phyloP scores from a whole-genome alignment of 2,888 invertebrate species.

The Tipula helvola region DNA sequence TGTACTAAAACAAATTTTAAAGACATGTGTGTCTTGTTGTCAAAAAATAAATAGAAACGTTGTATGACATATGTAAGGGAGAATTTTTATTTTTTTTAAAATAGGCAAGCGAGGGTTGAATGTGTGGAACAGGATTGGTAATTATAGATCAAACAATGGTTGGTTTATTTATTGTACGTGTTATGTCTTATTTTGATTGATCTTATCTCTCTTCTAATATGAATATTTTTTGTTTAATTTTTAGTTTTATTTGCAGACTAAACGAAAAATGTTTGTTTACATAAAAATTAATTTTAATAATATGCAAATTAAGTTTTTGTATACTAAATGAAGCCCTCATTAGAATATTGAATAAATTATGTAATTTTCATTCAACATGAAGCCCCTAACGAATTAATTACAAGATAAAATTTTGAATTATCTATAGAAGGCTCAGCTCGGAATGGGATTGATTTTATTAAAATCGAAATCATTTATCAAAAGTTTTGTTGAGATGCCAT shows the following conservation, averaged over 20 bases:
- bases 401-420: too few relatives aligned
- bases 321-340: too few relatives aligned
- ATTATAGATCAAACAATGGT: neutral
- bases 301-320: too few relatives aligned
- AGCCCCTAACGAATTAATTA: too few relatives aligned
- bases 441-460: too few relatives aligned
- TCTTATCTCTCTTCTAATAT: neutral
- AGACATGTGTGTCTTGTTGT: neutral
- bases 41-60: neutral
- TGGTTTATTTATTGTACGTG: neutral
- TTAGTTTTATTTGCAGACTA: neutral
- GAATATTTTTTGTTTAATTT: neutral
- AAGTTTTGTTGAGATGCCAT: too few relatives aligned
- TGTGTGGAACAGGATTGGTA: neutral
- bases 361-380: too few relatives aligned
- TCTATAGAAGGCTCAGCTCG: too few relatives aligned
- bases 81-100: neutral
- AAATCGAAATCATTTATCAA: too few relatives aligned
- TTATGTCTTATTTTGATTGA: neutral
- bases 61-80: neutral
- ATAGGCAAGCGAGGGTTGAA: neutral
- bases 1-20: neutral
- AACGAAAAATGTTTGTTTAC: neutral
- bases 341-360: too few relatives aligned
- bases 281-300: neutral